Percentiles rank a stretch among this genome's conserved stretches.
phyloP scores from a whole-genome alignment of 2,888 invertebrate genomes.

The Myopa testacea region DNA sequence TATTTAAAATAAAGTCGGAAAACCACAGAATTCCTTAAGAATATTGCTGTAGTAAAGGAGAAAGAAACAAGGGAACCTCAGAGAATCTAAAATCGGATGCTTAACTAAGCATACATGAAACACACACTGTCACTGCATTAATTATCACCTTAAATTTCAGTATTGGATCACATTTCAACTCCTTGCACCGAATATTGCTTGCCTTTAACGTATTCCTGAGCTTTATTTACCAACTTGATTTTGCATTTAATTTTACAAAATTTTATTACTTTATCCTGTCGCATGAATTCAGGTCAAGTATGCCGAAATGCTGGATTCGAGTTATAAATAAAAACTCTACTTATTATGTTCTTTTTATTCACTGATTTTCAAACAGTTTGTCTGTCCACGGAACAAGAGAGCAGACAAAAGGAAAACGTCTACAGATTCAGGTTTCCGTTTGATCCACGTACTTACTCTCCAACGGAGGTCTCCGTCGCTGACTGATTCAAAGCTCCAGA shows the following conservation, averaged over 20 bases:
- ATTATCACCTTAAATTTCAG: not conserved
- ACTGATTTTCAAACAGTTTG: not conserved
- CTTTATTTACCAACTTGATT: too few relatives aligned
- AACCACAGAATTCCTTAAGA: not conserved
- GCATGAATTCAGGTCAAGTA: not conserved
- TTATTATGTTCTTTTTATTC: slow-evolving; percentile 7
- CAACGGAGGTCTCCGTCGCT: not conserved
- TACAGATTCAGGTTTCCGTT: not conserved
- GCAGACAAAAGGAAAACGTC: not conserved
- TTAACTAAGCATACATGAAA: not conserved
- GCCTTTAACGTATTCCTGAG: not conserved
- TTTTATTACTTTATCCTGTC: too few relatives aligned
- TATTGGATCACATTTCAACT: not conserved
- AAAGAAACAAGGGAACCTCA: not conserved
- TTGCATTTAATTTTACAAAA: too few relatives aligned
- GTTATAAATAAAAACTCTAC: not conserved
- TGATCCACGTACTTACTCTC: not conserved
- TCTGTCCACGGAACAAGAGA: not conserved
- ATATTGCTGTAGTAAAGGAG: not conserved
- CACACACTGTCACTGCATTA: not conserved
- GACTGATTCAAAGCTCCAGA: slow-evolving; percentile 16
- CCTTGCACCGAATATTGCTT: not conserved
- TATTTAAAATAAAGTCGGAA: not conserved
- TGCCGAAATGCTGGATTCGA: not conserved
- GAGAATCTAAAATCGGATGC: not conserved